phyloP scores from a whole-genome alignment of 2,888 invertebrate genomes.

The Dexiosoma caninum region DNA sequence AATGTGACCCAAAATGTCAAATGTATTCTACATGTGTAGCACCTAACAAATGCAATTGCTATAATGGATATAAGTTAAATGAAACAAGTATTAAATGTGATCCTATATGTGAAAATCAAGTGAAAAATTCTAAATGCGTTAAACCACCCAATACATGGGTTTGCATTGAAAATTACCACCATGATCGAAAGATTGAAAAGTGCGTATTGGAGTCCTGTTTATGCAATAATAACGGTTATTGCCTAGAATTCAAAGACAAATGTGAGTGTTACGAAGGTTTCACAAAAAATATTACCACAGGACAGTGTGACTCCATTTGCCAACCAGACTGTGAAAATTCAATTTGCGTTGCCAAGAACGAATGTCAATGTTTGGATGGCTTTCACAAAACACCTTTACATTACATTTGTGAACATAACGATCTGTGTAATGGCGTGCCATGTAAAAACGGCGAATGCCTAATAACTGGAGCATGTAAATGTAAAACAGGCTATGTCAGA shows the following conservation, averaged over 20 bases:
- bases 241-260: conserved; percentile 6
- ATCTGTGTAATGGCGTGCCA: conserved; percentile 3
- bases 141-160: conserved; percentile 30
- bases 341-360: conserved; percentile 26
- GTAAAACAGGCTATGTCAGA: conserved; percentile 48
- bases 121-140: conserved; percentile 29
- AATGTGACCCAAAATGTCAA: too few species aligned
- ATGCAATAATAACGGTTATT: conserved; percentile 37
- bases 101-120: conserved; percentile 23
- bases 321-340: conserved; percentile 33
- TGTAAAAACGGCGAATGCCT: conserved; percentile 48
- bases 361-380: conserved; percentile 28
- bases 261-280: conserved; percentile 48
- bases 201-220: conserved; percentile 43
- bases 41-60: too few species aligned
- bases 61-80: too few species aligned
- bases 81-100: conserved; percentile 16
- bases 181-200: conserved; percentile 14
- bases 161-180: conserved; percentile 25
- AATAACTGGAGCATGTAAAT: conserved; percentile 41
- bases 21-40: too few species aligned
- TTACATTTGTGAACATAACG: conserved; percentile 39
- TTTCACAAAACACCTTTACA: conserved; percentile 16
- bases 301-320: conserved; percentile 28
- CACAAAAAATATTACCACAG: neutral